phyloP scores from a whole-genome alignment of 2,888 invertebrate species.

The Lapara coniferarum region DNA sequence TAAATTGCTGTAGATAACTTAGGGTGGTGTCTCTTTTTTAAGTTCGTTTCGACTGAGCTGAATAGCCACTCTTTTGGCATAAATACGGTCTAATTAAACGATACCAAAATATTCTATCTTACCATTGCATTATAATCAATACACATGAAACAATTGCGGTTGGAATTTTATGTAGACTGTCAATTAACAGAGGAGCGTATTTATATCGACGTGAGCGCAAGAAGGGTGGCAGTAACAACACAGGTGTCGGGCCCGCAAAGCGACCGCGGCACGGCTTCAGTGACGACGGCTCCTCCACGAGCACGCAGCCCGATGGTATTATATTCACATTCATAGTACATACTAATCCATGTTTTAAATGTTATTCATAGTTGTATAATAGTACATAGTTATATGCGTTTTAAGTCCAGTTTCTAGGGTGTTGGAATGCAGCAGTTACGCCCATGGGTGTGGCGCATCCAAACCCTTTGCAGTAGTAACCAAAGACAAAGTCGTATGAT shows the following conservation, averaged over 20 bases:
- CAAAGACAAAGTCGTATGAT: no score
- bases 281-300: conserved; percentile 89
- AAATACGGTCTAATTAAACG: no score
- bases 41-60: no score
- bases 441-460: not conserved
- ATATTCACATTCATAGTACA: not conserved
- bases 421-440: not conserved
- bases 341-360: not conserved
- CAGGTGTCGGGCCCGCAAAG: conserved; percentile 65
- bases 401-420: not conserved
- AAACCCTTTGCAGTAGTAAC: no score
- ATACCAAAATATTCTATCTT: no score
- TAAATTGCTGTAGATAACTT: no score
- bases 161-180: conserved; percentile 20
- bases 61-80: no score
- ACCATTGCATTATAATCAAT: not conserved
- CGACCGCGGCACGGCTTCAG: conserved; percentile 84
- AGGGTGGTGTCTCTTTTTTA: no score
- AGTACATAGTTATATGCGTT: not conserved
- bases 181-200: conserved; percentile 86
- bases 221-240: conserved; percentile 75
- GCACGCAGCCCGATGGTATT: conserved; percentile 78
- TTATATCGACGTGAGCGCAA: conserved; percentile 90
- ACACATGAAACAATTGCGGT: conserved; percentile 1
- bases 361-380: no score